phyloP scores from a whole-genome alignment of 2,888 invertebrate genomes.

The Oxyscelio sp. region DNA sequence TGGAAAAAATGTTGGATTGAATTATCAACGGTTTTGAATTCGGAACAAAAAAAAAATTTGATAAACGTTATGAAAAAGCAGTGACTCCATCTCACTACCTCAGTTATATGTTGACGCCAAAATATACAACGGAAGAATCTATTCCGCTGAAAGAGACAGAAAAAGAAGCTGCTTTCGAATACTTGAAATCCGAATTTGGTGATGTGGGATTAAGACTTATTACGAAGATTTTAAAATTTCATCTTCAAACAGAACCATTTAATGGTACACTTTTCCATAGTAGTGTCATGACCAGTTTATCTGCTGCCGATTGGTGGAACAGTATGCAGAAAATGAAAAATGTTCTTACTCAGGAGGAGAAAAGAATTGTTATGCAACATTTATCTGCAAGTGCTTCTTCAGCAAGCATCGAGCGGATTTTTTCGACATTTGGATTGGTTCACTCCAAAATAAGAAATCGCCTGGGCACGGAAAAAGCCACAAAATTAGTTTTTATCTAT shows the following conservation, averaged over 20 bases:
- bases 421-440: conserved; percentile 34
- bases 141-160: neutral
- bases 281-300: neutral
- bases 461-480: conserved; percentile 21
- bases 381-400: conserved; percentile 29
- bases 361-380: conserved; percentile 13
- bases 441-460: conserved; percentile 36
- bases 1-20: conserved; percentile 32
- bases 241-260: no score
- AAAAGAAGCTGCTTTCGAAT: conserved; percentile 8
- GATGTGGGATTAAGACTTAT: no score
- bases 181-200: conserved; percentile 8
- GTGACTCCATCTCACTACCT: conserved; percentile 5
- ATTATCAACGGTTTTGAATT: neutral
- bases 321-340: neutral
- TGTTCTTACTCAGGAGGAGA: neutral
- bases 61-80: neutral
- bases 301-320: neutral
- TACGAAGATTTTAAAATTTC: no score
- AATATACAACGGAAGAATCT: conserved; percentile 1
- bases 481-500: conserved; percentile 39
- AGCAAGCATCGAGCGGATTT: conserved; percentile 30
- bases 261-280: no score
- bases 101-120: conserved; percentile 5
- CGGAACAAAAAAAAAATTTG: conserved; percentile 8